Evolutionary conservation across 2,113 vertebrate genomes (phyloP), one percentile per base, ranked within the genome.

Genomic region (Xenus cinereus): DNA sequence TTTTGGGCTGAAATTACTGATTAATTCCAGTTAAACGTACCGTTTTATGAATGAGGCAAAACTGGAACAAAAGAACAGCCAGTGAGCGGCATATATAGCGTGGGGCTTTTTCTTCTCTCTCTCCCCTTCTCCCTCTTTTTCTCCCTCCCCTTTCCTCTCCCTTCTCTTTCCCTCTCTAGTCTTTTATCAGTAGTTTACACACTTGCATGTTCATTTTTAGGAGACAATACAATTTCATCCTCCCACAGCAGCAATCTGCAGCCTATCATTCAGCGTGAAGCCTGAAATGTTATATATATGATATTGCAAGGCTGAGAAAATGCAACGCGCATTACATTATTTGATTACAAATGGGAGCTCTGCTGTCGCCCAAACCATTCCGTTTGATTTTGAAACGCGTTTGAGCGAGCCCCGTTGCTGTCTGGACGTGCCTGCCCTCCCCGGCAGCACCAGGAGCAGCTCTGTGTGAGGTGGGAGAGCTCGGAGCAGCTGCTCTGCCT

Each of bases 401-500:
- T 67, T 54, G 43, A 48, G 32, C 2, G 0, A 57, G 53, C 30
- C 35, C 17, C 0, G 1, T 66, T 50, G 63, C 62, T 0, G 2
- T 53, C 68, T 66, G 53, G 53, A 51, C 4, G 23, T 5, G 17
- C 62, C 15, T 90, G 23, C 54, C 35, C 43, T 66, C 37, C 2
- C 23, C 6, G 3, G 30, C 53, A 59, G 74, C 63, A 81, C 53
- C 84, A 64, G 46, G 24, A 76, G 43, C 69, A 87, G 56, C 68
- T 80, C 76, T 41, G 85, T 19, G 54, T 11, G 67, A 74, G 54
- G 32, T 69, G 74, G 56, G 68, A 33, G 37, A 35, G 43, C 27
- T 93, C 57, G 1, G 30, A 89, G 64, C 81, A 89, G 77, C 92
- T 93, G 77, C 90, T 94, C 76, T 73, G 59, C 57, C 50, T 73